Evolutionary conservation across 2,888 invertebrate genomes (phyloP).

Genomic region (Hypselothyrea guttata): DNA sequence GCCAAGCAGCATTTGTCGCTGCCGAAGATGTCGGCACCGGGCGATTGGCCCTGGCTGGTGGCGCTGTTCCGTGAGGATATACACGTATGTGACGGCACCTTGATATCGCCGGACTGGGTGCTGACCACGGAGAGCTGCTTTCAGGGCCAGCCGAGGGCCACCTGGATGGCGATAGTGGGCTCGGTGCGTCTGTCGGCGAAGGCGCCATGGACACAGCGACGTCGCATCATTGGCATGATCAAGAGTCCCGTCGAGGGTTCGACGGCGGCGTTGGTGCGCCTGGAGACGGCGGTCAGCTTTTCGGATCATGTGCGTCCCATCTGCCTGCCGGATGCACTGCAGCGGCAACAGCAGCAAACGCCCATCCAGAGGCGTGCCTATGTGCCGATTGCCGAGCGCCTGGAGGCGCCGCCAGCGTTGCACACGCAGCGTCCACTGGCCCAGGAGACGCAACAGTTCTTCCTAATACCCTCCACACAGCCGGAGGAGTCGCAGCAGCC

Average conservation of each 20-base stretch:
- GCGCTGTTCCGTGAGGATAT: constrained; percentile 91
- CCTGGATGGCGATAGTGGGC: constrained; percentile 92
- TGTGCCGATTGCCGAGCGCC: constrained; percentile 79
- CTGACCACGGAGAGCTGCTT: constrained; percentile 94
- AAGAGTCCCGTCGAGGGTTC: constrained; percentile 95
- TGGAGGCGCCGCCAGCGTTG: constrained; percentile 59
- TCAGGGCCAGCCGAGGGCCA: constrained; percentile 93
- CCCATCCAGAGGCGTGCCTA: constrained; percentile 74
- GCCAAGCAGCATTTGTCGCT: constrained; percentile 82
- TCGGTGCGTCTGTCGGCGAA: constrained; percentile 89
- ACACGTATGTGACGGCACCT: constrained; percentile 94
- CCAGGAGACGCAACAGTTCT: constrained; percentile 81
- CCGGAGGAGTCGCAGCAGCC: constrained; percentile 37
- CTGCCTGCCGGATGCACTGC: constrained; percentile 87
- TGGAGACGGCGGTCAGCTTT: constrained; percentile 88
- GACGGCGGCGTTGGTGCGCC: constrained; percentile 90
- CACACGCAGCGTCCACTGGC: constrained; percentile 57
- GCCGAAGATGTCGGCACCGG: constrained; percentile 89
- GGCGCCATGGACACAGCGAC: constrained; percentile 94
- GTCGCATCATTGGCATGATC: constrained; percentile 92
- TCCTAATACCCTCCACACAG: constrained; percentile 71
- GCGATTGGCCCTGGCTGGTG: constrained; percentile 97
- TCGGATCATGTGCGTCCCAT: constrained; percentile 93
- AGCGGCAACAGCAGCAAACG: constrained; percentile 72
- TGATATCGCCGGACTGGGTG: constrained; percentile 90